Evolutionary conservation across 2,113 vertebrate genomes (phyloP), one percentile per base, ranked within the genome.

Genomic region (Microcebus tavaratra): DNA sequence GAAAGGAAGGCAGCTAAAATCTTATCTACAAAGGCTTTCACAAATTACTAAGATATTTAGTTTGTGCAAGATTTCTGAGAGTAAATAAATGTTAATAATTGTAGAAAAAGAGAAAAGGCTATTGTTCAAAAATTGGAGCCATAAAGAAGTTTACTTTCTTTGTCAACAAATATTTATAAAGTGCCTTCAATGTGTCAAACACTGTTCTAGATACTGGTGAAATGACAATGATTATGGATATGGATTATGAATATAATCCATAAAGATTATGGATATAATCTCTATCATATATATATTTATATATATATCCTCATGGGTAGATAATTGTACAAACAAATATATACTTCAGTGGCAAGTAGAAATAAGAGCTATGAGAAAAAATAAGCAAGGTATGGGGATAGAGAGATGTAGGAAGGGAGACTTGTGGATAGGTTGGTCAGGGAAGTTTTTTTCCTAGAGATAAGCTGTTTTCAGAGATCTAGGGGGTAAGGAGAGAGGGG

Each of bases 121-220:
- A n/a, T 29, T 88, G 42, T 83, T 94, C 55, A 89, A 93, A 97
- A 88, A 55, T 14, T 18, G 29, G 55, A 85, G 7, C 39, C 70
- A 63, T 36, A 96, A 78, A 45, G 72, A 94, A 91, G 29, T 90
- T 78, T 84, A 21, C 59, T 72, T 82, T 85, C 50, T 92, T 86
- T 48, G n/a, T 68, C 48, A 88, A 59, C 80, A 90, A 90, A 48
- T 88, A 84, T 72, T 73, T 72, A 53, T 29, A 36, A 85, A 90
- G n/a, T 55, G 0, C 7, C 45, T 76, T 91, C 50, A 81, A 14
- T n/a, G 53, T 73, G 13, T 23, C 34, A 88, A 39, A 76, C 14
- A 55, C 42, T 73, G 29, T 68, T 65, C n/a, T 53, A 96, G 27
- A 57, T 59, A 21, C 15, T 87, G 42, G 31, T 76, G 45, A 94